Base-by-base conservation (phyloP, 2,797 vertebrate genomes). In the Yasuhikotakia modesta region DNA sequence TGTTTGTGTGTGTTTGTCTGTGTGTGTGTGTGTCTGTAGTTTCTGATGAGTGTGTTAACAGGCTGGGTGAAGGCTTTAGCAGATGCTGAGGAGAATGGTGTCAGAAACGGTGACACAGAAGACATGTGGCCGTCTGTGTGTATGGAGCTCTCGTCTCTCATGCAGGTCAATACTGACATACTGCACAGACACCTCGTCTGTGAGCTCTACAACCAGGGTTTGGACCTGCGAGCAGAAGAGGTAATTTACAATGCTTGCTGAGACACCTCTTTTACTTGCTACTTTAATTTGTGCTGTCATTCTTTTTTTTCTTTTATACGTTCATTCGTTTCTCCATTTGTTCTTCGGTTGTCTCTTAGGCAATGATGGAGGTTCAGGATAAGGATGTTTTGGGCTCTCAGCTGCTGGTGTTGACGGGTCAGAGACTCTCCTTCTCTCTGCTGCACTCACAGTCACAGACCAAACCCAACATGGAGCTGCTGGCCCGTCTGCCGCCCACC, bases 321-420 rank as follows among this genome's bases (percentile, higher is more conserved):
- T 43, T 19, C 0, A 10, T 39, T 53, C 12, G 30, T 4, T 27
- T 55, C 17, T 21, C 10, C 22, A 17, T 50, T 35, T 35, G 68
- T 27, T 35, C 60, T 78, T 39, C 83, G 0, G 19, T 63, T 32
- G 45, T 39, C 24, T 53, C 55, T 71, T 84, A 99, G 98, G 95
- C 94, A 73, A 96, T 95, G 87, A 79, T 97, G 21, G 94, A 95
- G 87, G 97, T 99, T 61, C 91, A 94, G 5, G 98, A 99, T 87
- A 96, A 94, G 82, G 98, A 99, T 27, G 96, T 99, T 35, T 88
- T 99, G 69, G 97, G 96, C 12, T 98, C 97, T 4, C 97, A 99
- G 91, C 90, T 99, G 83, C 89, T 99, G 70, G 89, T 99, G 46
- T 83, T 99, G 86, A 95, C 93, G 0, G 98, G 97, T 13, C 97